Base-by-base conservation (phyloP, 2,113 vertebrate species). In the Theristicus caerulescens region DNA sequence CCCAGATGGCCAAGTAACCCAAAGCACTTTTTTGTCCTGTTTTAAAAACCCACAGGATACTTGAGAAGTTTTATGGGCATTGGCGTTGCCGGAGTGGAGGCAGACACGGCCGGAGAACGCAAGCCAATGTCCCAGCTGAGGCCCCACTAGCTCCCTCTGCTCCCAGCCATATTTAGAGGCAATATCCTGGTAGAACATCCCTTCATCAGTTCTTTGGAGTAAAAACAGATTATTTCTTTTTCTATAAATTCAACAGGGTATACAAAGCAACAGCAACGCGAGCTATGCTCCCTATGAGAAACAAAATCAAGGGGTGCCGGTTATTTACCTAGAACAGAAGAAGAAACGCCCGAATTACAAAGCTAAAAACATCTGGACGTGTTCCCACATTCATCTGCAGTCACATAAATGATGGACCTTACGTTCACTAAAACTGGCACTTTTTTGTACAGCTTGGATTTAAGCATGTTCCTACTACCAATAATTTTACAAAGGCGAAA, bases 41-140 rank as follows among this genome's bases (percentile, higher is more conserved):
- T 88, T 72, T 22, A 47, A 88, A 76, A 52, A 20, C 31, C 31
- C 25, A 29, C 13, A 19, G n/a, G 51, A 82, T 38, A 20, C 22
- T 73, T 1, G 0, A 21, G 70, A 64, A 11, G 24, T 64, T 67
- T 61, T 31, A 14, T 0, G 10, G 25, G 8, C 25, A 5, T 8
- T 46, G 38, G 17, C 67, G 16, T 9, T 54, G 54, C 40, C 4
- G 6, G 42, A 67, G 47, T 10, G 40, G 18, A 78, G 31, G 42
- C 31, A 73, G 51, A 78, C 0, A 0, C 4, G 49, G 65, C 1
- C 38, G 21, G 66, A 61, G 47, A 82, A 51, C 0, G 6, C 66
- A 86, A 77, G 85, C 16, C 8, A 1, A n/a, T 18, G 62, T 31
- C 38, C 36, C 52, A 85, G 78, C 26, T 65, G 40, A 90, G 65